Conservation (phyloP, 2,797 vertebrate species). For the Brachyalestes nurse region DNA sequence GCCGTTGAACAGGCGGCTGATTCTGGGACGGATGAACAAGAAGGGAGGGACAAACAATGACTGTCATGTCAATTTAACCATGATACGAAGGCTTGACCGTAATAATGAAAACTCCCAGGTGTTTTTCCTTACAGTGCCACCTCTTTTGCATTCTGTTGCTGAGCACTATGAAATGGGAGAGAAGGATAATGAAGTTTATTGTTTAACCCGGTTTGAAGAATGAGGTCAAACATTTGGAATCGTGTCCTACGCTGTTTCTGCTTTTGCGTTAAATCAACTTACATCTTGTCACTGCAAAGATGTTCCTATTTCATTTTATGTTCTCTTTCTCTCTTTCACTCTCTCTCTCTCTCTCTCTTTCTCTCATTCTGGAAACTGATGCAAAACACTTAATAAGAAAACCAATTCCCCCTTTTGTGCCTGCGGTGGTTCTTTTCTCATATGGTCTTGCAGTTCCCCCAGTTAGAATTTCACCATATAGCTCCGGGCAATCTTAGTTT, state of each 20-base stretch:
- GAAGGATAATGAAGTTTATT: conserved; percentile 39
- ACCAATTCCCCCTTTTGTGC: conserved; percentile 86
- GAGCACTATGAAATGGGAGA: background rate
- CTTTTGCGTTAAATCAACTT: conserved; percentile 54
- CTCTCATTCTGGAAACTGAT: conserved; percentile 87
- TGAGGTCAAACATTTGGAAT: conserved; percentile 51
- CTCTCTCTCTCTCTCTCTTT: conserved; percentile 72
- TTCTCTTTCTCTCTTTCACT: conserved; percentile 77
- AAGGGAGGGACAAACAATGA: background rate
- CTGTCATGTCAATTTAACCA: background rate
- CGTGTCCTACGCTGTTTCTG: conserved; percentile 48
- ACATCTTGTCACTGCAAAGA: conserved; percentile 58
- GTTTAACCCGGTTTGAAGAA: conserved; percentile 55
- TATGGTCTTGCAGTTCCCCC: conserved; percentile 89
- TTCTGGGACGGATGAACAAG: conserved; percentile 75
- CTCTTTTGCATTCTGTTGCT: background rate
- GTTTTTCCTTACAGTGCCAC: background rate
- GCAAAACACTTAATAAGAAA: conserved; percentile 89
- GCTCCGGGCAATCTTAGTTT: conserved; percentile 85
- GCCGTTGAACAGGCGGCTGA: conserved; percentile 98
- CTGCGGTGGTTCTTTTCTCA: conserved; percentile 84
- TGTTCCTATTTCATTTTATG: conserved; percentile 61
- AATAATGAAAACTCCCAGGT: background rate
- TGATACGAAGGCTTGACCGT: background rate
- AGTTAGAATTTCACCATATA: conserved; percentile 89